These are phyloP conservation scores for Knipowitschia caucasica DNA, from an alignment of 2,797 vertebrate species.

Conservation along the genomic window DNA sequence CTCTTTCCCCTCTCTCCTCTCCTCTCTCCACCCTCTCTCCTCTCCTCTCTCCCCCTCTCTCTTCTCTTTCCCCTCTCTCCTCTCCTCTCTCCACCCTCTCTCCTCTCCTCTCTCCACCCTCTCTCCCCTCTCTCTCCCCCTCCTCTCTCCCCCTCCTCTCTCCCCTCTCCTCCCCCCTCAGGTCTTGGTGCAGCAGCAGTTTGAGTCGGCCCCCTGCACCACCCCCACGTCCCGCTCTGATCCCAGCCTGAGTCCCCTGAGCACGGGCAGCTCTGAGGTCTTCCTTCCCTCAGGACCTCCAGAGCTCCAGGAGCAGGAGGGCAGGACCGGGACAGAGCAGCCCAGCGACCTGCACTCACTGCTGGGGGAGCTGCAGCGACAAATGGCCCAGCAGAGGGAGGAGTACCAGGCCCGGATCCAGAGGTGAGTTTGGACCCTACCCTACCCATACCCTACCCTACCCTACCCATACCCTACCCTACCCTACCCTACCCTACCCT, in stretches of 20 bases:
- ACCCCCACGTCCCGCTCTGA: conserved; percentile 64
- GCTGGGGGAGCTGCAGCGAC: conserved; percentile 59
- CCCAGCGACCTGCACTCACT: conserved; percentile 39
- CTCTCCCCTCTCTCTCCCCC: no score
- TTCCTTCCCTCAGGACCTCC: conserved; percentile 72
- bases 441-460: no score
- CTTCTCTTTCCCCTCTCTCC: no score
- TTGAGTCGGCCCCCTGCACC: conserved; percentile 38
- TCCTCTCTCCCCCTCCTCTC: no score
- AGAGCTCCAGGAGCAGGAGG: conserved; percentile 38
- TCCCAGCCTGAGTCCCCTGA: conserved; percentile 62
- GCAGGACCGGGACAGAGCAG: conserved; percentile 10
- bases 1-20: no score
- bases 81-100: no score
- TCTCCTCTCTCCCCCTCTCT: no score
- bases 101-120: no score
- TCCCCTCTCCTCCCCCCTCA: no score
- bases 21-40: no score
- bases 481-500: no score
- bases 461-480: no score
- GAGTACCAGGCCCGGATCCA: conserved; percentile 72
- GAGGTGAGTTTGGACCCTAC: conserved; percentile 64
- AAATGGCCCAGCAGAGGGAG: conserved; percentile 69
- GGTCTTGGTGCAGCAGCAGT: conserved; percentile 7
- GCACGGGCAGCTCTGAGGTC: conserved; percentile 79